Conservation (phyloP, 2,797 vertebrate genomes). For the Acanthopagrus latus region DNA sequence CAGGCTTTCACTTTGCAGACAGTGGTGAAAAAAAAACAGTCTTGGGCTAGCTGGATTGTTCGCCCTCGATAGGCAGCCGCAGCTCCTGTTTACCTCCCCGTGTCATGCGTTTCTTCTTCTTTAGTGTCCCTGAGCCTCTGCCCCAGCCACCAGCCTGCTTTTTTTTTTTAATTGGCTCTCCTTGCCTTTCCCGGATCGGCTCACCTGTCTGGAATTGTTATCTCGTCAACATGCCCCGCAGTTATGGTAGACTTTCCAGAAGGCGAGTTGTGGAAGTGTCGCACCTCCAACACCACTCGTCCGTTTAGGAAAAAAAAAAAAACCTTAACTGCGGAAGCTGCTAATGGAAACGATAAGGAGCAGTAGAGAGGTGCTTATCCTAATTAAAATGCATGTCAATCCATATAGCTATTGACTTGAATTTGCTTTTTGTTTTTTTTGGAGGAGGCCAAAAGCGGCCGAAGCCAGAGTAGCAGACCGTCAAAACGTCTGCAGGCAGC, state of each 20-base stretch:
- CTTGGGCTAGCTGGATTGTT: constrained; percentile 63
- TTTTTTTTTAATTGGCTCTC: constrained; percentile 64
- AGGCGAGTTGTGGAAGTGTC: constrained; percentile 40
- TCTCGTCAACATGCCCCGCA: constrained; percentile 39
- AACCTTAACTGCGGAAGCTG: constrained; percentile 25
- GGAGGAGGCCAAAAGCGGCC: constrained; percentile 34
- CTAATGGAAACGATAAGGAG: constrained; percentile 62
- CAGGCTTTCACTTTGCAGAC: constrained; percentile 66
- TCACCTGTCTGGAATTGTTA: constrained; percentile 62
- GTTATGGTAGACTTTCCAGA: constrained; percentile 39
- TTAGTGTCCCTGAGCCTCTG: constrained; percentile 39
- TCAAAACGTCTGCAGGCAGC: constrained; percentile 67
- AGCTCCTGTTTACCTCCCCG: constrained; percentile 55
- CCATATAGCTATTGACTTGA: constrained; percentile 51
- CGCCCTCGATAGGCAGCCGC: constrained; percentile 58
- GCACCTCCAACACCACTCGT: constrained; percentile 34
- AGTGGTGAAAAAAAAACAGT: constrained; percentile 39
- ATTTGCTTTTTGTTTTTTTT: constrained; percentile 29
- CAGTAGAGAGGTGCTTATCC: constrained; percentile 27
- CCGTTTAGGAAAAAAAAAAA: constrained; percentile 22
- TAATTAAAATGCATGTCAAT: constrained; percentile 65
- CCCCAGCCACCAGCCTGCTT: constrained; percentile 24
- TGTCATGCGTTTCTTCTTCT: constrained; percentile 67
- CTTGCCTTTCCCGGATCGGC: constrained; percentile 22
- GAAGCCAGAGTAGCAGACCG: constrained; percentile 51